Percentiles rank a stretch among this genome's conserved stretches.
Conservation (phyloP, 2,113 vertebrate species). For the Plestiodon gilberti region DNA sequence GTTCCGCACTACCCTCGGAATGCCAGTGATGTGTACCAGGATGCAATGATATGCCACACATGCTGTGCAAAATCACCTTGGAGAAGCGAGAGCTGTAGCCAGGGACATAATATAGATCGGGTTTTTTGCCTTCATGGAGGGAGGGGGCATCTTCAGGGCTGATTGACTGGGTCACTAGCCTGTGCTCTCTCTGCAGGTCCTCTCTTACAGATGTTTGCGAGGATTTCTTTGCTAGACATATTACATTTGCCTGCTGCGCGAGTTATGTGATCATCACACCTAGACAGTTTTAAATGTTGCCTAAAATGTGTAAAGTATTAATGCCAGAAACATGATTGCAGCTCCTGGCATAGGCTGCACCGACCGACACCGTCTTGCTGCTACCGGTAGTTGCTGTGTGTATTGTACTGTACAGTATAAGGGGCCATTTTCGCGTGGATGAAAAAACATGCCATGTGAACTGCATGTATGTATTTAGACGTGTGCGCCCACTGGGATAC, state of each 20-base stretch:
- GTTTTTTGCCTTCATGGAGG: background rate
- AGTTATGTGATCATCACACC: background rate
- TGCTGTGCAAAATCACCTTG: background rate
- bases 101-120: background rate
- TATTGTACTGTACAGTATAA: too few relatives aligned
- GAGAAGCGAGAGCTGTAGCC: background rate
- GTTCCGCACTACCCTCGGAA: too few relatives aligned
- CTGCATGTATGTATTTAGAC: too few relatives aligned
- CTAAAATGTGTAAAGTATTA: background rate
- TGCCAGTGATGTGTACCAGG: too few relatives aligned
- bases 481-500: background rate
- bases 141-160: background rate
- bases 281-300: background rate
- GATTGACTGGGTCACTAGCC: too few relatives aligned
- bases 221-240: background rate
- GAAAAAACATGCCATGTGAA: too few relatives aligned
- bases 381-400: too few relatives aligned
- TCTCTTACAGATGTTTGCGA: too few relatives aligned
- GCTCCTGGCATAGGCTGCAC: too few relatives aligned
- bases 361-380: too few relatives aligned
- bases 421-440: too few relatives aligned
- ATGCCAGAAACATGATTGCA: background rate
- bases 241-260: background rate
- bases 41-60: background rate
- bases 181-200: too few relatives aligned